phyloP scores from a whole-genome alignment of 2,888 invertebrate genomes.

The Diarsia brunnea region DNA sequence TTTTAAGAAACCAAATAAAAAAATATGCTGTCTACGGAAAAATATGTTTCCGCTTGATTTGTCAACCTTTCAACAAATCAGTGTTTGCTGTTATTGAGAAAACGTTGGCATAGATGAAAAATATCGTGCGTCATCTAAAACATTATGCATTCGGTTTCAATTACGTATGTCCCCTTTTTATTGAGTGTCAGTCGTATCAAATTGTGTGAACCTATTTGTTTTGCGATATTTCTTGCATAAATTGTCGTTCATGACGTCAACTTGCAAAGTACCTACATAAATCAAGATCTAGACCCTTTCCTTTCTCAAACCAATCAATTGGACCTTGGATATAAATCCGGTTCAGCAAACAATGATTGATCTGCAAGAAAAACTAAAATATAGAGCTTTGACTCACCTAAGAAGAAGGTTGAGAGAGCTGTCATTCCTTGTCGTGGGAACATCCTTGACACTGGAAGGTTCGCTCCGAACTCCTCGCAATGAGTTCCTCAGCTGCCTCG shows the following conservation, averaged over 20 bases:
- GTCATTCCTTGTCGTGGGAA: conserved; percentile 87
- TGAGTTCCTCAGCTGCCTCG: conserved; percentile 88
- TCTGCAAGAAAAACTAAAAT: conserved; percentile 1
- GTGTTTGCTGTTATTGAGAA: conserved; percentile 15
- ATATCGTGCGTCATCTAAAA: conserved; percentile 26
- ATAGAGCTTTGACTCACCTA: conserved; percentile 79
- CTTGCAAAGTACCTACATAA: conserved; percentile 8
- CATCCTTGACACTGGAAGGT: conserved; percentile 88
- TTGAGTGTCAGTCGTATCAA: conserved; percentile 29
- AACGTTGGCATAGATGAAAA: conserved; percentile 25
- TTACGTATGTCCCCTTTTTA: conserved; percentile 42
- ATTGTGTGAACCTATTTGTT: conserved; percentile 28
- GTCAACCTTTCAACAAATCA: neutral
- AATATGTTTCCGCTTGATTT: conserved; percentile 3
- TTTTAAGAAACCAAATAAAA: neutral
- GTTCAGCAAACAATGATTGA: neutral
- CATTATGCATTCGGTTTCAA: conserved; percentile 18
- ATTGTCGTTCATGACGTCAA: conserved; percentile 8
- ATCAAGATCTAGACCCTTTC: conserved; percentile 9
- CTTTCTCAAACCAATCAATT: neutral
- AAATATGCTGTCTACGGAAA: neutral
- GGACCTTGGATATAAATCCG: conserved; percentile 8
- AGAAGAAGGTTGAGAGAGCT: conserved; percentile 88
- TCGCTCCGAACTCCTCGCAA: conserved; percentile 89
- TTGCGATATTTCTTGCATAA: conserved; percentile 25